Evolutionary conservation across 2,888 invertebrate species (phyloP), one percentile per base, ranked within the genome.

Genomic region (Volucella bombylans): DNA sequence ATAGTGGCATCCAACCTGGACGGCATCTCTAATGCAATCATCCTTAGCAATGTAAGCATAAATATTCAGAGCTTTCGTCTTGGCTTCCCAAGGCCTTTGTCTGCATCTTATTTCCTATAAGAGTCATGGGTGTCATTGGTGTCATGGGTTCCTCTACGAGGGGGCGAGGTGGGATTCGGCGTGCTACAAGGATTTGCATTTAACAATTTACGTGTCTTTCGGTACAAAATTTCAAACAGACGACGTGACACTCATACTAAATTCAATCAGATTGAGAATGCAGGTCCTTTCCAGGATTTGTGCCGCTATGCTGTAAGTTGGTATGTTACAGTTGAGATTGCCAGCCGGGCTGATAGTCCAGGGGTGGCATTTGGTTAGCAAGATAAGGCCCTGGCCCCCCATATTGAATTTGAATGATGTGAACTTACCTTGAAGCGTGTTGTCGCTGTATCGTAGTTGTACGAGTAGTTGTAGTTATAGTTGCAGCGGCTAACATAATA

Each of bases 161-260:
- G 31, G 31, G 31, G 31, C 31, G 31, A 31, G 6, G 31, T 31
- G 6, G 6, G 31, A 31, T 31, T 6, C 31, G 6, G 31, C 31
- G 67, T 72, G 55, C 85, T 81, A 85, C 85, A 85, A 71, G 76
- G 81, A 85, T 85, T 85, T 85, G 85, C 85, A 85, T 85, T 85
- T 85, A 81, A 85, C 85, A 85, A 85, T 85, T 85, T 85, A 85
- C 81, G 85, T 85, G 85, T 67, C 72, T 73, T 54, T 62, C 54
- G 80, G 74, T 80, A 31, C 50, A 68, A 81, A 85, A 81, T 72
- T 85, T 76, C 81, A 85, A 85, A 85, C 81, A 64, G 81, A 81
- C 78, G 71, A 85, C 85, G 85, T 85, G 85, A 85, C 81, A 77
- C 62, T 68, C 69, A 85, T 85, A 77, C 67, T 47, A 61, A 85